Percentiles rank a stretch among this genome's conserved stretches.
Evolutionary conservation across 2,113 vertebrate species (phyloP).

Genomic region (Sphyrna mokarran): DNA sequence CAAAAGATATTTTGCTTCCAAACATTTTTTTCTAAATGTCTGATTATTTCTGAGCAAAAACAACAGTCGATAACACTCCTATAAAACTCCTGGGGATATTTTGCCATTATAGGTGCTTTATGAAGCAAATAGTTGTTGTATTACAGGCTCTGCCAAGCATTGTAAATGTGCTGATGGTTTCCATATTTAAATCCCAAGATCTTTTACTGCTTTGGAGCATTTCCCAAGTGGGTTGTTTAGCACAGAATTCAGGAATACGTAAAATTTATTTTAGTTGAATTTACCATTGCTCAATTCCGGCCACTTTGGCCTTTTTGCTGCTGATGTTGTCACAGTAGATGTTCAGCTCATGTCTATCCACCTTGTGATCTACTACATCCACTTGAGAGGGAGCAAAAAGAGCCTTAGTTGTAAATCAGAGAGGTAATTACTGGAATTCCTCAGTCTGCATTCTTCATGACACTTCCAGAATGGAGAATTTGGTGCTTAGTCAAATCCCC

Average conservation of each 20-base stretch:
- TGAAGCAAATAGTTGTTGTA: not conserved
- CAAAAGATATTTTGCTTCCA: not conserved
- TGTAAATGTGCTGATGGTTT: not conserved
- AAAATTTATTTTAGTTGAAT: not conserved
- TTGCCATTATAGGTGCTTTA: not conserved
- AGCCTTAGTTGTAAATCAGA: not conserved
- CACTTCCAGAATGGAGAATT: too few relatives aligned
- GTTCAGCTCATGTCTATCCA: not conserved
- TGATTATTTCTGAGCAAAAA: not conserved
- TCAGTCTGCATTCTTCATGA: too few relatives aligned
- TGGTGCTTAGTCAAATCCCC: too few relatives aligned
- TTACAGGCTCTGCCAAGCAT: not conserved
- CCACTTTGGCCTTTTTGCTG: not conserved
- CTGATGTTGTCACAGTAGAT: not conserved
- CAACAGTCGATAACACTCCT: not conserved
- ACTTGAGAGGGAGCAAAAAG: not conserved
- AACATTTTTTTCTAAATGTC: not conserved
- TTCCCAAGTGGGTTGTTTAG: not conserved
- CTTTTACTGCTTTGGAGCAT: not conserved
- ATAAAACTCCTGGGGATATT: not conserved
- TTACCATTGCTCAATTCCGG: not conserved
- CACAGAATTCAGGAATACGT: not conserved
- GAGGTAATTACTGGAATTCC: not conserved
- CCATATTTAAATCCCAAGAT: not conserved
- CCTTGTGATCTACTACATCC: not conserved